Evolutionary conservation across 2,797 vertebrate genomes (phyloP).

Genomic region (Melanotaenia boesemani): DNA sequence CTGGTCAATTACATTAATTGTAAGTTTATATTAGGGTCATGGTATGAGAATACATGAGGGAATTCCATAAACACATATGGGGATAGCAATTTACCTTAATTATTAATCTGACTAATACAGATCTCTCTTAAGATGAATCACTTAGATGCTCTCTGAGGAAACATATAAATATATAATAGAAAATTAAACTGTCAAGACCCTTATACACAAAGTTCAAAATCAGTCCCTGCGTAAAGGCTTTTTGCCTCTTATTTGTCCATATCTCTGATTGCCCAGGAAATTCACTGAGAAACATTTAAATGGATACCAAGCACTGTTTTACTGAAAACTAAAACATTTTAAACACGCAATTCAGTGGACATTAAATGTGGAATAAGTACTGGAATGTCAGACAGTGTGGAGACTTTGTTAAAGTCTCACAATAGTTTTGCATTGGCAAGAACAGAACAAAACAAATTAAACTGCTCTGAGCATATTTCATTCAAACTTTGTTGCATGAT

Average conservation of each 20-base stretch:
- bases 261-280: not conserved
- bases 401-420: not conserved
- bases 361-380: not conserved
- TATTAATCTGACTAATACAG: too few relatives aligned
- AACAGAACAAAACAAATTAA: not conserved
- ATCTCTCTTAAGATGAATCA: slow-evolving; percentile 7
- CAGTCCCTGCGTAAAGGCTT: not conserved
- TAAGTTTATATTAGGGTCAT: too few relatives aligned
- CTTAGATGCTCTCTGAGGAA: not conserved
- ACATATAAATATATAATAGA: slow-evolving; percentile 11
- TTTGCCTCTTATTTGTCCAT: slow-evolving; percentile 1
- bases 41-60: too few relatives aligned
- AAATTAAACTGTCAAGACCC: not conserved
- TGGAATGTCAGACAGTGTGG: not conserved
- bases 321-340: not conserved
- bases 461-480: not conserved
- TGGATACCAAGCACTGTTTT: not conserved
- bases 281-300: slow-evolving; percentile 13
- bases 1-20: not conserved
- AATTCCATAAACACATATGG: too few relatives aligned
- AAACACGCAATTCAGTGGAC: not conserved
- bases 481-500: not conserved
- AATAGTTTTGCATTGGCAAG: not conserved
- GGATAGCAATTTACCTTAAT: too few relatives aligned
- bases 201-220: slow-evolving; percentile 18